Percentiles rank a stretch among this genome's conserved stretches.
These are phyloP conservation scores for Andrena praecox DNA, from an alignment of 2,888 invertebrate species.

Conservation along the genomic window DNA sequence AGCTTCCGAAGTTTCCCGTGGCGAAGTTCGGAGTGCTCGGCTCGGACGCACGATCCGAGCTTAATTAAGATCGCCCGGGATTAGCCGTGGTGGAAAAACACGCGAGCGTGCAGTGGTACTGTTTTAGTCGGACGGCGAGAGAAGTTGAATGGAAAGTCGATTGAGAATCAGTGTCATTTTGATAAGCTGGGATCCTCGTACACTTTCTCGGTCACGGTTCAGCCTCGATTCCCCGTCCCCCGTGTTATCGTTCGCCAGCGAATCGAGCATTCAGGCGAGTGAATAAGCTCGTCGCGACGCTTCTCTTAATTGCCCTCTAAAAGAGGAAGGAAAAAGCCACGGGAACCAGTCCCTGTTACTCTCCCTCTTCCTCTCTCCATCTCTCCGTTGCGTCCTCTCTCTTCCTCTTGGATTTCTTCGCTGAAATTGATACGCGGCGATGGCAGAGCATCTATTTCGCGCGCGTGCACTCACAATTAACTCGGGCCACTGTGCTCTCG, in stretches of 20 bases:
- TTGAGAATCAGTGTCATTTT: no score
- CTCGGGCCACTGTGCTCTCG: not conserved
- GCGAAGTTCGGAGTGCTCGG: no score
- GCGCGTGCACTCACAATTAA: slow-evolving; percentile 25
- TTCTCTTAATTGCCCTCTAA: slow-evolving; percentile 3
- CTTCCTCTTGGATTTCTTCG: not conserved
- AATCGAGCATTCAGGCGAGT: not conserved
- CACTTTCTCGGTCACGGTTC: not conserved
- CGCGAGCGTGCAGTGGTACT: no score
- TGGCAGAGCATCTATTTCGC: not conserved
- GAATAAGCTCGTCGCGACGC: not conserved
- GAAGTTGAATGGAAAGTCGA: no score
- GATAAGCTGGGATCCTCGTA: no score
- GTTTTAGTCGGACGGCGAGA: no score
- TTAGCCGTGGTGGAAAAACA: no score
- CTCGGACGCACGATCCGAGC: no score
- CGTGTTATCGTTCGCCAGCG: not conserved
- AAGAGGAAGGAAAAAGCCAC: not conserved
- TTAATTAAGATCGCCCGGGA: no score
- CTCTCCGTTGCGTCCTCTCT: no score
- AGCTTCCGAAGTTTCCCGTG: no score
- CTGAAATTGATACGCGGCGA: not conserved
- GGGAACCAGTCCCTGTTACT: not conserved
- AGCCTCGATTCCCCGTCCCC: not conserved
- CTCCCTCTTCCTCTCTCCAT: no score